Percentiles rank a stretch among this genome's conserved stretches.
Conservation (phyloP, 2,888 invertebrate genomes). For the Gandaritis pyraliata region DNA sequence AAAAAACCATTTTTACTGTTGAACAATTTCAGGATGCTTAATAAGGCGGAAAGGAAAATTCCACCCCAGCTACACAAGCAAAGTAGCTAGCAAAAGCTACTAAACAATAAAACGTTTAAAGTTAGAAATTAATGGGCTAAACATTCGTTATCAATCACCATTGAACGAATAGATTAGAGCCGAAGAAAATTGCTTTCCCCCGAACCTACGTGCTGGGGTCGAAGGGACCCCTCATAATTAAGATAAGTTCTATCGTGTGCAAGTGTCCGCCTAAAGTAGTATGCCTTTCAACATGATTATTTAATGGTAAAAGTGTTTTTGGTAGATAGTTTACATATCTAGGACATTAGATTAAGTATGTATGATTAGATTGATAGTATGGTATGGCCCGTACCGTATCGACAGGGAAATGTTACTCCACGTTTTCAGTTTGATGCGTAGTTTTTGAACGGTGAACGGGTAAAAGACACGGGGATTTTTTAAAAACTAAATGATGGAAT, state of each 20-base stretch:
- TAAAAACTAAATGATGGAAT: too few species aligned
- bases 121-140: slow-evolving; percentile 29
- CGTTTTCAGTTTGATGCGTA: too few species aligned
- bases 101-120: slow-evolving; percentile 26
- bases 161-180: slow-evolving; percentile 30
- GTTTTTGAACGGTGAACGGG: too few species aligned
- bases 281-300: slow-evolving; percentile 25
- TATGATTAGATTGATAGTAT: too few species aligned
- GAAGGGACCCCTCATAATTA: slow-evolving; percentile 46
- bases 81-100: not conserved
- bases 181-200: slow-evolving; percentile 32
- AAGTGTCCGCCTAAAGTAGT: slow-evolving; percentile 12
- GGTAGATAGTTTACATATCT: slow-evolving; percentile 1
- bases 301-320: slow-evolving; percentile 19
- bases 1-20: too few species aligned
- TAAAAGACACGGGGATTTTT: too few species aligned
- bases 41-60: too few species aligned
- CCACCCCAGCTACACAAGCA: too few species aligned
- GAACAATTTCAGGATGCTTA: too few species aligned
- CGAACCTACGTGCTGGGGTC: slow-evolving; percentile 33
- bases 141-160: slow-evolving; percentile 36
- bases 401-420: too few species aligned
- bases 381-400: too few species aligned
- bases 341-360: too few species aligned
- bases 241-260: slow-evolving; percentile 42